A percentile compares a stretch with the other conserved stretches of the same genome.
These are phyloP conservation scores for Himantopus leucocephalus DNA, from an alignment of 2,113 vertebrate genomes.

Conservation along the genomic window DNA sequence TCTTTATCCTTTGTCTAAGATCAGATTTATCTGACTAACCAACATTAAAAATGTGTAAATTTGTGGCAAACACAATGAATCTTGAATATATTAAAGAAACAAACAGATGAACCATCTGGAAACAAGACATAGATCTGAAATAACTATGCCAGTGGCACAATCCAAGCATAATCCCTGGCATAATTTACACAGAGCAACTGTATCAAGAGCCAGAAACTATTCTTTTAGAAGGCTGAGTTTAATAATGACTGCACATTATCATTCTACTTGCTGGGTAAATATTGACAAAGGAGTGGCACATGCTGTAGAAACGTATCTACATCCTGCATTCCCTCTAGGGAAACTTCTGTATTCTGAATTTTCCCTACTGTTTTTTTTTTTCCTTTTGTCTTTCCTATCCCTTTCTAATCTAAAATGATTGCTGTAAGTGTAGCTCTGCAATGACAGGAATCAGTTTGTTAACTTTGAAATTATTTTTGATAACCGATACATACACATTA, in stretches of 20 bases:
- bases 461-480: conserved; percentile 12
- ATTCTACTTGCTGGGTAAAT: conserved; percentile 51
- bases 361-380: background rate
- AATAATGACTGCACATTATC: conserved; percentile 36
- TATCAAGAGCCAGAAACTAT: conserved; percentile 26
- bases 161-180: background rate
- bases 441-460: background rate
- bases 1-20: conserved; percentile 37
- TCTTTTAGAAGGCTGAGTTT: conserved; percentile 15
- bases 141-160: conserved; percentile 55
- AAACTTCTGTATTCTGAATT: conserved; percentile 21
- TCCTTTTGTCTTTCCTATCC: background rate
- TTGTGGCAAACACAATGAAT: conserved; percentile 43
- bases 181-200: conserved; percentile 36
- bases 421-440: background rate
- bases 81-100: conserved; percentile 60
- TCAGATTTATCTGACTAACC: conserved; percentile 51
- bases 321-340: conserved; percentile 21
- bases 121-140: conserved; percentile 18
- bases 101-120: conserved; percentile 68
- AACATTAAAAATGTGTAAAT: conserved; percentile 56
- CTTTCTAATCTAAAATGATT: background rate
- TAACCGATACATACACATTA: background rate
- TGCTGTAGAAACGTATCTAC: conserved; percentile 19
- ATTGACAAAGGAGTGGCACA: conserved; percentile 46